Conservation (phyloP, 2,113 vertebrate genomes). For the Laticauda colubrina region DNA sequence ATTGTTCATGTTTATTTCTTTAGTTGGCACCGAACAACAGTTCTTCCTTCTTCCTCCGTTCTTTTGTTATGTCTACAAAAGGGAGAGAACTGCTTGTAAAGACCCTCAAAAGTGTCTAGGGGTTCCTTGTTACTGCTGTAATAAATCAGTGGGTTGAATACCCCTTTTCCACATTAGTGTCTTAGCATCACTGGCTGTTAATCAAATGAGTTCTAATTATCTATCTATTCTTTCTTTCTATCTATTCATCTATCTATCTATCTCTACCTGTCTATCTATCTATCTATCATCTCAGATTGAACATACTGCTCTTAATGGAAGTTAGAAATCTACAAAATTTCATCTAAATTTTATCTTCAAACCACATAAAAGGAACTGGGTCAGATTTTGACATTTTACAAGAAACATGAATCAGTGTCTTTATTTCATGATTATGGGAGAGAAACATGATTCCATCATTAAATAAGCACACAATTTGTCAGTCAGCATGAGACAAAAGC, state of each 20-base stretch:
- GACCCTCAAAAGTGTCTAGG: background rate
- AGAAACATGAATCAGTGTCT: background rate
- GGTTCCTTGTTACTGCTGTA: background rate
- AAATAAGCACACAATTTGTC: background rate
- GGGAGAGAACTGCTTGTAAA: background rate
- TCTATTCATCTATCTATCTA: background rate
- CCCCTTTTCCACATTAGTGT: background rate
- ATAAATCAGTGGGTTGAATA: background rate
- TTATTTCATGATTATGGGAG: background rate
- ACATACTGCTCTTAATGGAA: background rate
- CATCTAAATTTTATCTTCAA: background rate
- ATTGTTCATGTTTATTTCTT: background rate
- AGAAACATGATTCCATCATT: background rate
- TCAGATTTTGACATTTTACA: background rate
- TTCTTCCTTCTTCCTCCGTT: background rate
- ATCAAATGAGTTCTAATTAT: background rate
- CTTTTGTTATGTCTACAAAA: background rate
- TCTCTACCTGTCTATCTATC: too few species aligned
- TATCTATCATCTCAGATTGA: background rate
- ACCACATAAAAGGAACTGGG: background rate
- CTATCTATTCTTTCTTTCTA: background rate
- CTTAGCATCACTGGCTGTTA: background rate
- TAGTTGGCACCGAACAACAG: too few species aligned
- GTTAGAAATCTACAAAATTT: background rate
- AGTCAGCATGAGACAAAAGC: background rate